Percentiles rank a stretch among this genome's conserved stretches.
Evolutionary conservation across 1,140 invertebrate genomes (phyloP).

Genomic region (Drosophila serrata): DNA sequence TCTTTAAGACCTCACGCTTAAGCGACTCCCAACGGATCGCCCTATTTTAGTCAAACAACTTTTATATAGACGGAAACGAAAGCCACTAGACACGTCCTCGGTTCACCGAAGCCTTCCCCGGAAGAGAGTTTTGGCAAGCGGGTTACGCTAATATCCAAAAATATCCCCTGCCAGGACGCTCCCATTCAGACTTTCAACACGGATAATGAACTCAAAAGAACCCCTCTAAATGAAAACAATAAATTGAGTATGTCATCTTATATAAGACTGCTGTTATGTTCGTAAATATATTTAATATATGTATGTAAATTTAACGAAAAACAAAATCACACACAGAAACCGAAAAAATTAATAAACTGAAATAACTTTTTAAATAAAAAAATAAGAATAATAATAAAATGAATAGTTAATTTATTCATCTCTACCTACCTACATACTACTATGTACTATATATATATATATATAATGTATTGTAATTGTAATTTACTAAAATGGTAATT

Average conservation of each 20-base stretch:
- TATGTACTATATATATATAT: constrained; percentile 51
- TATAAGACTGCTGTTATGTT: constrained; percentile 85
- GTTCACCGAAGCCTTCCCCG: constrained; percentile 23
- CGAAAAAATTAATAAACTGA: constrained; percentile 39
- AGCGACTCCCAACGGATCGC: constrained; percentile 46
- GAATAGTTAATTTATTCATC: constrained; percentile 68
- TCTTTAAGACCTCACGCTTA: constrained; percentile 69
- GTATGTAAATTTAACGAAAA: constrained; percentile 77
- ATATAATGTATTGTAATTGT: constrained; percentile 72
- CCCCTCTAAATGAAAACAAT: constrained; percentile 80
- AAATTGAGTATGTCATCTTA: constrained; percentile 84
- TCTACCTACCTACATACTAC: constrained; percentile 58
- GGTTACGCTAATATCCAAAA: neutral
- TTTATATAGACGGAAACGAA: constrained; percentile 57
- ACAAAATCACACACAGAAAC: constrained; percentile 42
- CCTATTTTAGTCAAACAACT: constrained; percentile 69
- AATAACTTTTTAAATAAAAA: constrained; percentile 46
- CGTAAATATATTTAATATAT: constrained; percentile 85
- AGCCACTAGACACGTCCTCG: constrained; percentile 23
- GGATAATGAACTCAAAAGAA: constrained; percentile 65
- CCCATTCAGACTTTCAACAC: constrained; percentile 38
- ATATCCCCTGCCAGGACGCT: constrained; percentile 5
- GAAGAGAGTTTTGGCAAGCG: constrained; percentile 17
- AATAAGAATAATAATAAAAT: constrained; percentile 45
- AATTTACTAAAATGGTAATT: constrained; percentile 67